These are phyloP conservation scores for Steinernema scapterisci DNA, from an alignment of 2,888 invertebrate genomes.

Conservation along the genomic window DNA sequence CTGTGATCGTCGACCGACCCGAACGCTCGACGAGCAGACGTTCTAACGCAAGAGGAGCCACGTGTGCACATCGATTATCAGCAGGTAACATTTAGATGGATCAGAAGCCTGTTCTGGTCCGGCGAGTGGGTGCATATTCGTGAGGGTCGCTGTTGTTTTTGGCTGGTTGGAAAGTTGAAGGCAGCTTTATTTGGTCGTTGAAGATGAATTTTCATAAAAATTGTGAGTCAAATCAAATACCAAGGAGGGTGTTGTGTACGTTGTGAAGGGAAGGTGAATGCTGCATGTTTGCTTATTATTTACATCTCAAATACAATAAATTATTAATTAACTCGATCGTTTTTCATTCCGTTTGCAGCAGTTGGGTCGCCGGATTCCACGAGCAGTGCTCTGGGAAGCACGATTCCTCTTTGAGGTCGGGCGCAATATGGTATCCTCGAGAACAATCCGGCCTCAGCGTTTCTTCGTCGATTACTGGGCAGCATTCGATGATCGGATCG, in stretches of 20 bases:
- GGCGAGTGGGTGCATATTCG: neutral
- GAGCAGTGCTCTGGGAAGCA: constrained; percentile 26
- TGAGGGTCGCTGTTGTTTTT: too few relatives aligned
- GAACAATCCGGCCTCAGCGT: constrained; percentile 16
- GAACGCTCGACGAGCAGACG: neutral
- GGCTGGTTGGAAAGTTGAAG: too few relatives aligned
- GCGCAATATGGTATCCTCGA: neutral
- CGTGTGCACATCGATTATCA: constrained; percentile 24
- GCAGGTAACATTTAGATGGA: neutral
- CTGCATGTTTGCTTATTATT: neutral
- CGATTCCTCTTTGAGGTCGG: neutral
- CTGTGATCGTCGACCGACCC: neutral
- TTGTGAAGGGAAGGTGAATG: too few relatives aligned
- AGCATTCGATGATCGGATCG: constrained; percentile 16
- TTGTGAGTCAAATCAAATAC: too few relatives aligned
- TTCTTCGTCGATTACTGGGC: neutral
- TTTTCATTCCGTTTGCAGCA: neutral
- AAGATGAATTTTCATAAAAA: too few relatives aligned
- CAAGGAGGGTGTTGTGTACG: too few relatives aligned
- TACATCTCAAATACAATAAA: neutral
- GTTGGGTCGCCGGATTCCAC: constrained; percentile 19
- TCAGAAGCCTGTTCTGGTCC: neutral
- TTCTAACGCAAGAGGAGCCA: neutral
- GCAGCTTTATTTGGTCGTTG: too few relatives aligned
- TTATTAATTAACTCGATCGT: neutral